Evolutionary conservation across 2,797 vertebrate species (phyloP), one percentile per base, ranked within the genome.

Genomic region (Diplodus sargus): DNA sequence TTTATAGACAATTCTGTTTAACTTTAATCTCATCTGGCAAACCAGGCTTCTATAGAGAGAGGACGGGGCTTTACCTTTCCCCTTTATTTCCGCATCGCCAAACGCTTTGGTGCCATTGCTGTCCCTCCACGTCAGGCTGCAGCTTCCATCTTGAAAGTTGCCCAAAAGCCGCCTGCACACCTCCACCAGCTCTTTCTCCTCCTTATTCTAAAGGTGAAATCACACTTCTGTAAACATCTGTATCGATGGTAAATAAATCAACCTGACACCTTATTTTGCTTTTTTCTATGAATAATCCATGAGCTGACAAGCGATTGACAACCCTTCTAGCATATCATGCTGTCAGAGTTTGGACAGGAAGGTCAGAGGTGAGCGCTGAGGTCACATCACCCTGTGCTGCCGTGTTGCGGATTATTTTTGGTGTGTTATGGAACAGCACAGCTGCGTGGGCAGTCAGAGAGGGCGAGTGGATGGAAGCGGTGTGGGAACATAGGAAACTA

Each of bases 401-500:
- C 49, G 81, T 58, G 84, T 60, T 60, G 65, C 56, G 43, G 2
- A 63, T 65, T 82, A 76, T 89, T 85, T 82, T 56, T 80, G 70
- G 58, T 48, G 58, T 48, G 10, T 76, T 68, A 74, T 57, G 60
- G 65, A 76, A 49, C n/a, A 5, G 11, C 42, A 13, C 51, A 49
- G 65, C 69, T 83, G 60, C 0, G 2, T 4, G 20, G 34, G 34
- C 48, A 13, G 28, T 12, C 47, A 47, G 23, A 59, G 15, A 22
- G 70, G 17, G 63, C 5, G 60, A 48, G 67, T 15, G 3, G 64
- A 60, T 58, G 22, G 70, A 79, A 70, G 82, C 73, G 75, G 39
- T 88, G 90, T 90, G 90, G 85, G 87, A 93, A 93, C 56, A 14
- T 70, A 86, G 89, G 92, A 92, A 91, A 79, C 66, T 1, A 84